Conservation (phyloP, 2,888 invertebrate species). For the Anoplius nigerrimus region DNA sequence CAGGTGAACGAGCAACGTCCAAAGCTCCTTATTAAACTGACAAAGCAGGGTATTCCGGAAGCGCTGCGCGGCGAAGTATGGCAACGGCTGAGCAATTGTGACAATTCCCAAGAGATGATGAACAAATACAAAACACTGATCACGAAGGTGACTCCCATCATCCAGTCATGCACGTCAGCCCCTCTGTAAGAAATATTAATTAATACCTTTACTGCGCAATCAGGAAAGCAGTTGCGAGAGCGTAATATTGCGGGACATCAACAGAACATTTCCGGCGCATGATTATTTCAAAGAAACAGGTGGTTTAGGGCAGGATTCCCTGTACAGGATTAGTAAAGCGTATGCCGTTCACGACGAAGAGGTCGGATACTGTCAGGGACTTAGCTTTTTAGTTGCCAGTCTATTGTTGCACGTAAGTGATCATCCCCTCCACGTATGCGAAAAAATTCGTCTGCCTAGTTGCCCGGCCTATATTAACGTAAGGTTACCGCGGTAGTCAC, state of each 20-base stretch:
- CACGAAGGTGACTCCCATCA: constrained; percentile 83
- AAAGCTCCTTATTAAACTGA: constrained; percentile 86
- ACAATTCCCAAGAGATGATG: constrained; percentile 89
- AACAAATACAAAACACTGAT: constrained; percentile 95
- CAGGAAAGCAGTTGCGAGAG: constrained; percentile 96
- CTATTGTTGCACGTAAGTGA: constrained; percentile 91
- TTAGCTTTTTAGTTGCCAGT: constrained; percentile 98
- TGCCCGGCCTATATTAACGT: too few species aligned
- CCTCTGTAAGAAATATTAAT: neutral
- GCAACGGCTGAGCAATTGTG: constrained; percentile 94
- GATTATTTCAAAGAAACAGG: constrained; percentile 97
- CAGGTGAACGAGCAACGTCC: constrained; percentile 84
- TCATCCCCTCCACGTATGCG: constrained; percentile 6
- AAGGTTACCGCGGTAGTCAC: neutral
- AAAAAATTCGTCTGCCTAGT: constrained; percentile 5
- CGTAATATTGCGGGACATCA: constrained; percentile 96
- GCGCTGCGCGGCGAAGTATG: constrained; percentile 97
- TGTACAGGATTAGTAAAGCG: constrained; percentile 96
- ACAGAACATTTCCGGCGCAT: constrained; percentile 98
- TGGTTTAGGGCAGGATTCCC: constrained; percentile 95
- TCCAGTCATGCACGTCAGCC: neutral
- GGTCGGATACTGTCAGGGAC: constrained; percentile 99
- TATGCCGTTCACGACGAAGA: constrained; percentile 98
- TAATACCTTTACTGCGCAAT: neutral
- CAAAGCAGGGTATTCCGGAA: constrained; percentile 94